These are phyloP conservation scores for Platygyra sinensis DNA, from an alignment of 64 coral and sea anemone genomes.

Conservation along the genomic window DNA sequence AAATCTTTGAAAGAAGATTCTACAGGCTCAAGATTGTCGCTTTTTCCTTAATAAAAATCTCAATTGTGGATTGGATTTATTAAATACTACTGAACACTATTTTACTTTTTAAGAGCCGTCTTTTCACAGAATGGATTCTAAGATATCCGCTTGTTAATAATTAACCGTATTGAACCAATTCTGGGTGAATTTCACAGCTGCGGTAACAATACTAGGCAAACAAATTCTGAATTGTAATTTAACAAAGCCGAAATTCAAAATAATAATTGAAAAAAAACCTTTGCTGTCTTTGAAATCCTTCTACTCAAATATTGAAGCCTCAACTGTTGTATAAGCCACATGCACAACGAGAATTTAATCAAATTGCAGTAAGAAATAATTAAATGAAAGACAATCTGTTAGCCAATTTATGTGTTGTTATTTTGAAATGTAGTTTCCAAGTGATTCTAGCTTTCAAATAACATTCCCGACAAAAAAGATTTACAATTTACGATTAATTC, in stretches of 20 bases:
- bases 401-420: too few relatives aligned
- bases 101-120: slow-evolving; percentile 5
- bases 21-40: neutral
- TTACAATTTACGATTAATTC: too few relatives aligned
- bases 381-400: too few relatives aligned
- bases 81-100: neutral
- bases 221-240: neutral
- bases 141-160: neutral
- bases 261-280: neutral
- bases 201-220: neutral
- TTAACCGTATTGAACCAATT: neutral
- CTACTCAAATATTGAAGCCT: too few relatives aligned
- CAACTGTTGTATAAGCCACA: neutral
- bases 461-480: too few relatives aligned
- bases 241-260: neutral
- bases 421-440: too few relatives aligned
- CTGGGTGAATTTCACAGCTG: neutral
- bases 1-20: neutral
- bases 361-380: too few relatives aligned
- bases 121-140: neutral
- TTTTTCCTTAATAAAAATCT: neutral
- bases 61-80: neutral
- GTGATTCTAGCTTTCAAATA: too few relatives aligned
- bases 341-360: neutral
- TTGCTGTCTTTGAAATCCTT: too few relatives aligned